Conservation (phyloP, 2,797 vertebrate genomes). For the Dromococcyx pavoninus region DNA sequence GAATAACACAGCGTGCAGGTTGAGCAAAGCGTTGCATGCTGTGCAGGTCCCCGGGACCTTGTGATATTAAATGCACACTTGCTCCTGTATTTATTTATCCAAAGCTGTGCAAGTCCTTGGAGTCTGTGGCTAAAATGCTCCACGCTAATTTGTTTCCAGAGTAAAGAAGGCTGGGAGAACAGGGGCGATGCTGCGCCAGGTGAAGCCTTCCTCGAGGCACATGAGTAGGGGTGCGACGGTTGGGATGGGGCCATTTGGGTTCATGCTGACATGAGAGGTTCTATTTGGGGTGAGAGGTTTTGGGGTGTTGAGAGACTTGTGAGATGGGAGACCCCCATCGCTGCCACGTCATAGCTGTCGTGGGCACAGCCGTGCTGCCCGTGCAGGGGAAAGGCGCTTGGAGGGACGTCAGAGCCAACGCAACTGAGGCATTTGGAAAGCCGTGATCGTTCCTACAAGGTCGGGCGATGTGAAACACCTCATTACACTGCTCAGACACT, state of each 20-base stretch:
- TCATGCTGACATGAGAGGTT: accelerated
- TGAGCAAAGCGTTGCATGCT: background rate
- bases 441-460: slow-evolving; percentile 32
- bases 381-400: no score
- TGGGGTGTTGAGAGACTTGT: accelerated
- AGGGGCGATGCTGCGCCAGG: accelerated
- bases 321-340: accelerated
- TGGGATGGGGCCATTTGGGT: accelerated
- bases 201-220: accelerated
- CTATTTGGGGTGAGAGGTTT: accelerated
- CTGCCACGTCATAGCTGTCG: accelerated
- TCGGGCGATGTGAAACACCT: slow-evolving; percentile 59
- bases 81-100: accelerated
- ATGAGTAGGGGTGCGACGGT: accelerated
- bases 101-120: background rate
- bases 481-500: slow-evolving; percentile 48
- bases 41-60: background rate
- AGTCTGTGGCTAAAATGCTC: background rate
- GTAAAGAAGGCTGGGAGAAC: accelerated
- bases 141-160: accelerated
- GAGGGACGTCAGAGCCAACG: background rate
- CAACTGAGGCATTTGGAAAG: background rate
- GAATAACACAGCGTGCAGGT: accelerated
- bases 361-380: background rate
- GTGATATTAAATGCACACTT: accelerated